These are phyloP conservation scores for Epinotia brunnichana DNA, from an alignment of 2,888 invertebrate genomes.

Conservation along the genomic window DNA sequence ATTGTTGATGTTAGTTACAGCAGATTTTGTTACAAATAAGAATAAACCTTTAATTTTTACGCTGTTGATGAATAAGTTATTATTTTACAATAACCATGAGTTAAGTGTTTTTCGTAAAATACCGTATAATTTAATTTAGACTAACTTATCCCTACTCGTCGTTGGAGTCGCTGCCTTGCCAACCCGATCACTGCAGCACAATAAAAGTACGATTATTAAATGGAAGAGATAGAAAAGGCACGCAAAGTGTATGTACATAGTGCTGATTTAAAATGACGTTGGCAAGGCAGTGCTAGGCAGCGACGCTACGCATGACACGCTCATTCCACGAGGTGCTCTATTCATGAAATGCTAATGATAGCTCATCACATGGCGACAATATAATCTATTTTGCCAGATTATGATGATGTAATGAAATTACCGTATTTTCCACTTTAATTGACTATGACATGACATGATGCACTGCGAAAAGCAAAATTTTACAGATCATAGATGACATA, in stretches of 20 bases:
- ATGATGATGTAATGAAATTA: too few relatives aligned
- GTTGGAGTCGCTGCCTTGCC: conserved; percentile 72
- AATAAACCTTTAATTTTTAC: background rate
- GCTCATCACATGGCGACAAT: background rate
- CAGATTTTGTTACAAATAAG: background rate
- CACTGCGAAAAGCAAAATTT: too few relatives aligned
- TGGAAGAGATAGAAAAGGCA: conserved; percentile 53
- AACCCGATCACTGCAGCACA: conserved; percentile 77
- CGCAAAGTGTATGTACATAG: conserved; percentile 74
- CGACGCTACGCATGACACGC: conserved; percentile 51
- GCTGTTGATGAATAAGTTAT: background rate
- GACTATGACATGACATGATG: too few relatives aligned
- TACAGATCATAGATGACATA: too few relatives aligned
- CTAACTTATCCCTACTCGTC: conserved; percentile 56
- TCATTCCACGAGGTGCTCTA: conserved; percentile 1
- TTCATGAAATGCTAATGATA: background rate
- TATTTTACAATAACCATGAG: background rate
- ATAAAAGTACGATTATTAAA: conserved; percentile 55
- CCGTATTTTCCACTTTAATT: too few relatives aligned
- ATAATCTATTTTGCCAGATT: too few relatives aligned
- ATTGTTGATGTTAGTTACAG: too few relatives aligned
- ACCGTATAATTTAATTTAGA: conserved; percentile 50
- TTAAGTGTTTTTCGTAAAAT: conserved; percentile 54
- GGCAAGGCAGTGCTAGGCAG: conserved; percentile 69
- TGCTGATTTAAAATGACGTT: conserved; percentile 64